Evolutionary conservation across 2,888 invertebrate genomes (phyloP), one percentile per base, ranked within the genome.

Genomic region (Xestia xanthographa): DNA sequence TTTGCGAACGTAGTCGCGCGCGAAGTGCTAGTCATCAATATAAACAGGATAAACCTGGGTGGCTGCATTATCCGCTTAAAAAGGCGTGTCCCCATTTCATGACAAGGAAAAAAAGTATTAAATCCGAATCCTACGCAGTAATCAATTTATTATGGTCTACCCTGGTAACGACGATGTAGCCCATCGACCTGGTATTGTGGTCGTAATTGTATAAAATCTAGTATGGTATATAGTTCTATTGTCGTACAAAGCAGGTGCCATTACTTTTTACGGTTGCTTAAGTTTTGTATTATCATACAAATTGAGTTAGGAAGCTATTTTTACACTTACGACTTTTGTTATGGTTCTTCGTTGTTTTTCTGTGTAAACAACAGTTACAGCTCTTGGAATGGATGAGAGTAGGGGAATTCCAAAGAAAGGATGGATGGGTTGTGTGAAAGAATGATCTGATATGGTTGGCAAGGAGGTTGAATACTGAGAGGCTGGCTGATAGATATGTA

Each of bases 241-340:
- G 79, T 86, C 66, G 43, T 45, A 68, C 65, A 60, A 66, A 77
- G 65, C 82, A 86, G 84, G 79, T 86, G 77, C 43, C 58, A 77
- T 76, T 66, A 60, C 66, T 78, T 77, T 79, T 71, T 71, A 75
- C 56, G 69, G 71, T 63, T 70, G 69, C 68, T 72, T 79, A 75
- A 58, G 29, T 58, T 69, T 71, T 58, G n/a, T 62, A 69, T 60
- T 75, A 58, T 43, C 66, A 81, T 72, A 72, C 11, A 58, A 77
- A 70, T 79, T 41, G 26, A 38, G 6, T n/a, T 63, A 22, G 43
- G 48, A 63, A 63, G 43, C 26, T 29, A 66, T 69, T 66, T 50
- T 69, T 60, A 34, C 66, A 34, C 22, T 62, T 73, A 79, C 11
- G 14, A 20, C 6, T 26, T 56, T 38, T 38, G 26, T 48, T 43